Evolutionary conservation across 2,797 vertebrate species (phyloP).

Genomic region (Thripadectes ignobilis): DNA sequence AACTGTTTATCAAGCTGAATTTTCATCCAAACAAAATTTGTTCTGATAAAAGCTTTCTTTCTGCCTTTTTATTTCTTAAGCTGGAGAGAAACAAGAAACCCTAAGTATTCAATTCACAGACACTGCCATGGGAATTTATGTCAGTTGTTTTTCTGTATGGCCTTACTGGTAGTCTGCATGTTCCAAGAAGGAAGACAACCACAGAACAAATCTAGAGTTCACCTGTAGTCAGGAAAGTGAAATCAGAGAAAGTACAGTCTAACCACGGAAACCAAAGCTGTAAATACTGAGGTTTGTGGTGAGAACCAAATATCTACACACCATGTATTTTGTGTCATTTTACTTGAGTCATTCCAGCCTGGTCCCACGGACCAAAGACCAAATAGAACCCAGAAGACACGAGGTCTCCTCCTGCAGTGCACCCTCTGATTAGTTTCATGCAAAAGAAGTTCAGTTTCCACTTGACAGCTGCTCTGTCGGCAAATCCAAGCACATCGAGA

Average conservation of each 20-base stretch:
- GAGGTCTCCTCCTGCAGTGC: background rate
- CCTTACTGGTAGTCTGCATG: background rate
- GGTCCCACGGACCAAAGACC: background rate
- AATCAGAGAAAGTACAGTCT: background rate
- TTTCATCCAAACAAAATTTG: background rate
- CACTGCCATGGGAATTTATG: background rate
- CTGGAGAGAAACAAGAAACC: background rate
- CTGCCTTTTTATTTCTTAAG: background rate
- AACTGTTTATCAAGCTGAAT: background rate
- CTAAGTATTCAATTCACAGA: background rate
- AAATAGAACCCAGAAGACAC: background rate
- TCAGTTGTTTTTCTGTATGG: background rate
- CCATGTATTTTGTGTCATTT: background rate
- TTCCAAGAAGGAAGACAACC: background rate
- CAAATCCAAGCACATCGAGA: background rate
- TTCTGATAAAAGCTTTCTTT: background rate
- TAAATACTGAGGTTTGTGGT: background rate
- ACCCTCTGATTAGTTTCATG: background rate
- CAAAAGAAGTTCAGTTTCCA: background rate
- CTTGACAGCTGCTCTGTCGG: background rate
- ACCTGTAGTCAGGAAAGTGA: fast-evolving
- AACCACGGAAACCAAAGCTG: background rate
- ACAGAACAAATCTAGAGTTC: background rate
- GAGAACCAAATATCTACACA: background rate
- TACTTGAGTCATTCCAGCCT: fast-evolving